Evolutionary conservation across 2,797 vertebrate species (phyloP).

Genomic region (Ataeniobius toweri): DNA sequence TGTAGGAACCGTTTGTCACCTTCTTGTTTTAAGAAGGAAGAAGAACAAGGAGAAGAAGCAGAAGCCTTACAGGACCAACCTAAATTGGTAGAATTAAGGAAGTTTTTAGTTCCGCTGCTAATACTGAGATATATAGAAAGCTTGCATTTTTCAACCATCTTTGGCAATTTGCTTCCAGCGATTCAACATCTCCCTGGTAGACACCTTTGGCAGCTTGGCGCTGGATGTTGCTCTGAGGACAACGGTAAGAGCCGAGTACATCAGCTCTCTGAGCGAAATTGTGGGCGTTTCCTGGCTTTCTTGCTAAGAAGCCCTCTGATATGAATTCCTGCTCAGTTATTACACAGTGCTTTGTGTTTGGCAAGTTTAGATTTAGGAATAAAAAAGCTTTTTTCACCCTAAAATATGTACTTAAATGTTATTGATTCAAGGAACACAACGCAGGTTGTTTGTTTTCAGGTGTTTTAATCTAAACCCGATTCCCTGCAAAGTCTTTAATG

Average conservation of each 20-base stretch:
- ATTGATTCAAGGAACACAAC: not conserved
- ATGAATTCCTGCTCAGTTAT: slow-evolving; percentile 22
- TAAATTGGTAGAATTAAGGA: slow-evolving; percentile 85
- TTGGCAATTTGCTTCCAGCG: slow-evolving; percentile 77
- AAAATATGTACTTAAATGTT: not conserved
- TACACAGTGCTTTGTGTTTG: slow-evolving; percentile 16
- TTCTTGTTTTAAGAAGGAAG: slow-evolving; percentile 78
- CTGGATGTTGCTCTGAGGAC: slow-evolving; percentile 21
- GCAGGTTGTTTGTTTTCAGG: not conserved
- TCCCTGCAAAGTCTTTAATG: not conserved
- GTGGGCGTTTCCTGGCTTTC: slow-evolving; percentile 70
- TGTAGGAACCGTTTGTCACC: slow-evolving; percentile 64
- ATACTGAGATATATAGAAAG: slow-evolving; percentile 86
- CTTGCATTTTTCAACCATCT: slow-evolving; percentile 79
- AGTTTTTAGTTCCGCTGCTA: slow-evolving; percentile 87
- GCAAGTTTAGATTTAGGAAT: not conserved
- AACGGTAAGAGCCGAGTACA: slow-evolving; percentile 55
- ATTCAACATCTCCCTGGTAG: slow-evolving; percentile 56
- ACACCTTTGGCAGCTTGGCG: slow-evolving; percentile 31
- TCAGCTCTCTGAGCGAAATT: slow-evolving; percentile 22
- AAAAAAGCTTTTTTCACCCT: not conserved
- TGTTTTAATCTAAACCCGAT: not conserved
- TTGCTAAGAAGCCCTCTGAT: slow-evolving; percentile 7
- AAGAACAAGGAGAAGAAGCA: slow-evolving; percentile 64
- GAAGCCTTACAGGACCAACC: slow-evolving; percentile 73